phyloP scores from a whole-genome alignment of 2,797 vertebrate genomes.

The Chelmon rostratus region DNA sequence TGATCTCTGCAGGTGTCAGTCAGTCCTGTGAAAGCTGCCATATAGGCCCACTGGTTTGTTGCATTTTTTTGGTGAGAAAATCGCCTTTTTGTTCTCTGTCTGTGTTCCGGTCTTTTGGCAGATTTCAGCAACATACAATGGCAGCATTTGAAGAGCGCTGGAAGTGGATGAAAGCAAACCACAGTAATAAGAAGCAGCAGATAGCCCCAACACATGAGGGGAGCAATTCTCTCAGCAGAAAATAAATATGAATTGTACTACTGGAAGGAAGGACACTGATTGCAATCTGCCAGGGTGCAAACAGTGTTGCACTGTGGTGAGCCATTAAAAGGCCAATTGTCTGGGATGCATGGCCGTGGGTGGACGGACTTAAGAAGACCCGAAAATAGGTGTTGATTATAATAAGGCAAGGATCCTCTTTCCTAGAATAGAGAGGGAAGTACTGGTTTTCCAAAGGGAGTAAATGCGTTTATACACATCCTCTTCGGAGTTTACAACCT shows the following conservation, averaged over 20 bases:
- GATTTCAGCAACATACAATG: constrained; percentile 89
- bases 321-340: constrained; percentile 90
- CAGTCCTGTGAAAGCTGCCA: constrained; percentile 60
- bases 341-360: constrained; percentile 76
- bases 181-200: constrained; percentile 92
- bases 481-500: constrained; percentile 54
- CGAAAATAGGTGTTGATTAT: constrained; percentile 89
- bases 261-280: constrained; percentile 86
- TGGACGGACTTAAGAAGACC: constrained; percentile 87
- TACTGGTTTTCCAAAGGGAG: constrained; percentile 69
- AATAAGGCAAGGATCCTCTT: constrained; percentile 83
- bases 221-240: constrained; percentile 88
- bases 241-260: constrained; percentile 93
- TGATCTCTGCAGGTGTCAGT: constrained; percentile 74
- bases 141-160: constrained; percentile 89
- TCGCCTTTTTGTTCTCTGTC: constrained; percentile 76
- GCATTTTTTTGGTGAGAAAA: constrained; percentile 66
- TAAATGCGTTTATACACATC: constrained; percentile 58
- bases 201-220: constrained; percentile 89
- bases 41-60: constrained; percentile 42
- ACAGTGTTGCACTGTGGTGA: constrained; percentile 90
- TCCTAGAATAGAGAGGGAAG: constrained; percentile 88
- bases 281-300: constrained; percentile 88
- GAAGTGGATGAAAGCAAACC: constrained; percentile 92
- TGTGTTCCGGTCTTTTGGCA: constrained; percentile 80